A percentile compares a stretch with the other conserved stretches of the same genome.
These are phyloP conservation scores for Eremobia ochroleuca DNA, from an alignment of 2,888 invertebrate species.

Conservation along the genomic window DNA sequence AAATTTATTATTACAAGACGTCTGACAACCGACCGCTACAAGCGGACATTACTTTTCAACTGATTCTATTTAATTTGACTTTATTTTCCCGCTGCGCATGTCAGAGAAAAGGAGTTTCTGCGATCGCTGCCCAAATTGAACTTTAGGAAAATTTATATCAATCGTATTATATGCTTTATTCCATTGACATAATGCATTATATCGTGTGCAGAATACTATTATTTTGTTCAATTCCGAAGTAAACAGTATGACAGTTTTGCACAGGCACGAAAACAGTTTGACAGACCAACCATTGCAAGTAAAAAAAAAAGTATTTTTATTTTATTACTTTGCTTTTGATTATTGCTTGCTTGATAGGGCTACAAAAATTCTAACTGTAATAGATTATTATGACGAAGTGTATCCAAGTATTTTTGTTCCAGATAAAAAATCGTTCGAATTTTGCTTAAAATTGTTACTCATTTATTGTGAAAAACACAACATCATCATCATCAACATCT, in stretches of 20 bases:
- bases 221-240: conserved; percentile 1
- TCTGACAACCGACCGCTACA: conserved; percentile 77
- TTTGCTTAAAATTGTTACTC: not conserved
- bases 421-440: not conserved
- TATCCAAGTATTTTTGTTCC: not conserved
- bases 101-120: conserved; percentile 53
- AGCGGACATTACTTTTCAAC: conserved; percentile 84
- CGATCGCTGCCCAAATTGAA: conserved; percentile 27
- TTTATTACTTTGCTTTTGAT: not conserved
- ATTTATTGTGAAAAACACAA: not conserved
- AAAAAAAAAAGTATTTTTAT: not conserved
- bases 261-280: conserved; percentile 29
- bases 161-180: conserved; percentile 1
- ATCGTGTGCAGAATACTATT: conserved; percentile 4
- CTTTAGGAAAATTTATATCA: not conserved
- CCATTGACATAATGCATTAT: not conserved
- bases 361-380: not conserved
- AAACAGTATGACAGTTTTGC: not conserved
- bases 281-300: conserved; percentile 39
- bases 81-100: conserved; percentile 71
- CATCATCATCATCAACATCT: no score
- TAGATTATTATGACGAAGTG: no score
- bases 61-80: conserved; percentile 77
- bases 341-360: not conserved
- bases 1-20: conserved; percentile 77